A percentile compares a stretch with the other conserved stretches of the same genome.
Evolutionary conservation across 2,888 invertebrate species (phyloP).

Genomic region (Xanthia icteritia): DNA sequence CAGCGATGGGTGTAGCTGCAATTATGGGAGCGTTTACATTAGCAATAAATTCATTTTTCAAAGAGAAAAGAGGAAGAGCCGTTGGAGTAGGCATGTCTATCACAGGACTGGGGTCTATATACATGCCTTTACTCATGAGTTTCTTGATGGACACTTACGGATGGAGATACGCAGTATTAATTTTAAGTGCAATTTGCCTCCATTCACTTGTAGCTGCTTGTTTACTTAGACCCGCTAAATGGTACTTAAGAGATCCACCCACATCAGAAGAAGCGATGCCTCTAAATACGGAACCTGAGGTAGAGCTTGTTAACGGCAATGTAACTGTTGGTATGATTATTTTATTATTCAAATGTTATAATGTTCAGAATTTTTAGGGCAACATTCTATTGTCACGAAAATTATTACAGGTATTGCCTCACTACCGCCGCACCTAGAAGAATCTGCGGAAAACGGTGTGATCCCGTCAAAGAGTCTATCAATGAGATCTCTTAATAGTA

Average conservation of each 20-base stretch:
- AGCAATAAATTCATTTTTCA: constrained; percentile 92
- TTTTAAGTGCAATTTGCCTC: constrained; percentile 91
- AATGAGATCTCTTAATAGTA: constrained; percentile 81
- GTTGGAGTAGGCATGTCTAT: constrained; percentile 92
- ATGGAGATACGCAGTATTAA: constrained; percentile 91
- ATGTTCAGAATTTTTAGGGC: neutral
- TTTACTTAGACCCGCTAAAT: constrained; percentile 92
- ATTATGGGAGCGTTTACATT: constrained; percentile 91
- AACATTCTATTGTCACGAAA: neutral
- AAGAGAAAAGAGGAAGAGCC: constrained; percentile 91
- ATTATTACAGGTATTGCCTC: constrained; percentile 75
- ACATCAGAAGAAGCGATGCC: constrained; percentile 80
- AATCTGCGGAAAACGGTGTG: constrained; percentile 73
- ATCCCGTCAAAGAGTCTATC: constrained; percentile 81
- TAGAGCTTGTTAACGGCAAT: constrained; percentile 80
- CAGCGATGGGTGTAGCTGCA: constrained; percentile 91
- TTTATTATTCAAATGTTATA: neutral
- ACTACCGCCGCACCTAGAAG: constrained; percentile 71
- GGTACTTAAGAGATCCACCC: constrained; percentile 90
- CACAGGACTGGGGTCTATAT: constrained; percentile 92
- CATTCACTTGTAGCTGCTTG: constrained; percentile 91
- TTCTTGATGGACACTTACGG: constrained; percentile 89
- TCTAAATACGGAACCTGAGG: constrained; percentile 76
- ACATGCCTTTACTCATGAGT: constrained; percentile 91
- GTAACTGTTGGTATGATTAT: constrained; percentile 73